Base-by-base conservation (phyloP, 2,797 vertebrate species). In the Xenopus petersii region DNA sequence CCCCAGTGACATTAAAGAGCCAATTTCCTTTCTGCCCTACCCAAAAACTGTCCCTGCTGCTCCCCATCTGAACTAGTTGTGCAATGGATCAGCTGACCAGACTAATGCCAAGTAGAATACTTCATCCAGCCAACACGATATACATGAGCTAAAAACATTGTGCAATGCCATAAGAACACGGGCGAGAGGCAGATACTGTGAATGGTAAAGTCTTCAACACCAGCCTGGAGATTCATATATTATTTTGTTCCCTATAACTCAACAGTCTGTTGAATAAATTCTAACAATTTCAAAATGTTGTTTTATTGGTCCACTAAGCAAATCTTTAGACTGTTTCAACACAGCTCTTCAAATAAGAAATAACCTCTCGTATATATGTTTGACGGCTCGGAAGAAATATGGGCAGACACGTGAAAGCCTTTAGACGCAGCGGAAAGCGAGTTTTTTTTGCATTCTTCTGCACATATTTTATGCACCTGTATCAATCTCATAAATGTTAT, bases 391-490 rank as follows among this genome's bases (percentile, higher is more conserved):
- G 21, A 11, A 60, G 58, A 2, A 17, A 56, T 56, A 16, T 5
- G 13, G 13, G 9, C 55, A 17, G n/a, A 5, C 58, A 60, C 5
- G 24, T 60, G 10, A 26, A 4, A 60, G 6, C 58, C 16, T 26
- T 24, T 60, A 60, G 1, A 60, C 1, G 58, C 58, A 4, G 55
- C 16, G 5, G 15, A 58, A 17, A 76, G 70, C 12, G 5, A 17
- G 1, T 11, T 24, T 30, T 30, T 24, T 12, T 17, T 56, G 55
- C 58, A 60, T 60, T 60, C 55, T 60, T 60, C 10, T 12, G 10
- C 58, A 60, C 58, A 56, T 56, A 60, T 26, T 60, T 60, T 26
- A 11, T 60, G 17, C 58, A 60, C 58, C 58, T 60, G 58, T 60
- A 60, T 60, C 58, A 24, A 60, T 60, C 58, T 60, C 21, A 60